Base-by-base conservation (phyloP, 30 jellyfish, hydroid and myxozoan species). In the Hydractinia symbiolongicarpus region DNA sequence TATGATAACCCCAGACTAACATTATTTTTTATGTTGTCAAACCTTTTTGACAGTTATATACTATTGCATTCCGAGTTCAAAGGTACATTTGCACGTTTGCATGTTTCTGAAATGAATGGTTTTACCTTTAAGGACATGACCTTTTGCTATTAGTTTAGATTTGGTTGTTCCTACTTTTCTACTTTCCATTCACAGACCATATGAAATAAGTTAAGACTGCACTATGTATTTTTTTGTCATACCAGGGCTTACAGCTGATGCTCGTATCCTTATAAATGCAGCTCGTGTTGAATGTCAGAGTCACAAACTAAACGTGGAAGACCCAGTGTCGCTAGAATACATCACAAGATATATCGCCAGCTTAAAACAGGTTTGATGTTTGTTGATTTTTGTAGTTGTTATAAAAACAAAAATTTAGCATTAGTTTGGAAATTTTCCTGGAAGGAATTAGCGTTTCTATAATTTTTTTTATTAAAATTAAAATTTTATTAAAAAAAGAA, bases 251-350 rank as follows among this genome's bases (percentile, higher is more conserved):
- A 91, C 96, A 30, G 98, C 98, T 51, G 98, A 91, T 91, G 98
- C 98, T 54, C 78, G 98, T 55, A 91, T 91, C 61, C 82, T 91
- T 76, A 88, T 91, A 9, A 91, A 91, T 83, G 92, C 96, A 54
- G 98, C 98, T 30, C 86, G 98, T 54, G 95, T 86, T 14, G 98
- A 86, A 83, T 91, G 98, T 82, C 98, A 91, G 81, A 87, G 96
- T 68, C 96, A 91, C 76, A 86, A 86, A 81, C 89, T 91, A 17
- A 91, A 86, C 57, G 96, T 86, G 53, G 98, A 91, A 77, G 98
- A 91, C 66, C 93, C 93, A 1, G 96, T 87, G 10, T 76, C 98
- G 61, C 67, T 91, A 54, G 98, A 91, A 76, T 91, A 91, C 62
- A 83, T 91, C 4, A 87, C 98, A 19, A 83, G 96, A 69, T 86